These are phyloP conservation scores for Nemurella pictetii DNA, from an alignment of 2,888 invertebrate genomes.

Conservation along the genomic window DNA sequence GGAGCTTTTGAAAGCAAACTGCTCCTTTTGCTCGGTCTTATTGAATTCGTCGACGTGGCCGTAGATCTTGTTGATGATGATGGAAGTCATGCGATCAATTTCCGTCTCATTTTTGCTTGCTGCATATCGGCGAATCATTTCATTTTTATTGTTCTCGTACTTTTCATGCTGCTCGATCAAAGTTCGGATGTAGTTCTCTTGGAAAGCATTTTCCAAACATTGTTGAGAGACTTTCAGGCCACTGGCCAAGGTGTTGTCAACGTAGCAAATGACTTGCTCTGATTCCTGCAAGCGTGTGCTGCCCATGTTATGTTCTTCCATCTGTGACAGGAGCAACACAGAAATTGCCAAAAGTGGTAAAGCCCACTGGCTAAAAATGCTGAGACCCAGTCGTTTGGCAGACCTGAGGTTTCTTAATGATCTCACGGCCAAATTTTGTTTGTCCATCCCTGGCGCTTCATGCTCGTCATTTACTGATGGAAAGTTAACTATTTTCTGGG, in stretches of 20 bases:
- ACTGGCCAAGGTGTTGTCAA: conserved; percentile 14
- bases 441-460: neutral
- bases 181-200: conserved; percentile 12
- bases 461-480: neutral
- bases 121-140: neutral
- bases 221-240: conserved; percentile 11
- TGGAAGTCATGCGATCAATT: neutral
- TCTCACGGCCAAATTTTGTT: neutral
- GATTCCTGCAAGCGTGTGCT: neutral
- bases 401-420: neutral
- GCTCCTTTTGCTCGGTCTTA: conserved; percentile 2
- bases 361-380: conserved; percentile 48
- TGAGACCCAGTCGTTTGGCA: conserved; percentile 35
- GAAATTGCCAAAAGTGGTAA: conserved; percentile 46
- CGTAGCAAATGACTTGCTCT: neutral
- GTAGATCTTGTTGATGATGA: conserved; percentile 16
- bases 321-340: conserved; percentile 44
- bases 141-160: neutral
- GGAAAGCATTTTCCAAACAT: neutral
- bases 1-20: neutral
- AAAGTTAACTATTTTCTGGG: neutral
- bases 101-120: neutral
- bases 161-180: neutral
- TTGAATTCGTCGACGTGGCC: conserved; percentile 20
- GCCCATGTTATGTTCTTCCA: conserved; percentile 35